These are phyloP conservation scores for Elanoides forficatus DNA, from an alignment of 2,113 vertebrate species.

Conservation along the genomic window DNA sequence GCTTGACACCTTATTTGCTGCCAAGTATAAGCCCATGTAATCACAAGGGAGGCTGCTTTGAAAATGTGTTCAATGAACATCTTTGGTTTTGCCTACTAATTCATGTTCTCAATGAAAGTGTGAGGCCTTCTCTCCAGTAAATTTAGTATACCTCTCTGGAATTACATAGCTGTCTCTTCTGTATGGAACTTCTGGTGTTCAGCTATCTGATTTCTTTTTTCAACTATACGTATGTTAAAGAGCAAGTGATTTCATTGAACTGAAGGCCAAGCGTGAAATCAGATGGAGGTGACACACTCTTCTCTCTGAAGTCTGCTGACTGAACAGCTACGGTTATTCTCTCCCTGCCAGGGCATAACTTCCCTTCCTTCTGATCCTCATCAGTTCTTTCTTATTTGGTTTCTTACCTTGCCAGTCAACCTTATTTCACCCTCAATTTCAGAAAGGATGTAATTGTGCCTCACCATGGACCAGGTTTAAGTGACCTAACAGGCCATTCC, in stretches of 20 bases:
- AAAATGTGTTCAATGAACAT: neutral
- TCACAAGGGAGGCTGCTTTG: neutral
- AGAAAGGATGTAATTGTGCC: neutral
- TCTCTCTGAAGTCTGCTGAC: neutral
- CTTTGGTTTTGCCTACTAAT: neutral
- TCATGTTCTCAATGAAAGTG: neutral
- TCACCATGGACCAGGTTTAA: neutral
- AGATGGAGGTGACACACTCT: neutral
- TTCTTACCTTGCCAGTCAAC: neutral
- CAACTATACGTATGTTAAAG: neutral
- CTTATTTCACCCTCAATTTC: neutral
- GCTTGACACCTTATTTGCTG: neutral
- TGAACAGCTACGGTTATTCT: neutral
- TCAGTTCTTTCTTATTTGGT: neutral
- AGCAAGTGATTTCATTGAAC: neutral
- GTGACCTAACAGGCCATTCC: neutral
- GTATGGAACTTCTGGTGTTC: neutral
- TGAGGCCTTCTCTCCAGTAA: neutral
- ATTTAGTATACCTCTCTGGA: neutral
- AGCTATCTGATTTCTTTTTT: neutral
- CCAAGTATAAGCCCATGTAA: neutral
- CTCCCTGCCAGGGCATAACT: neutral
- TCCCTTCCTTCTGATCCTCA: neutral
- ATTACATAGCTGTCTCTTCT: neutral
- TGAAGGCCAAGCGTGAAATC: neutral